These are phyloP conservation scores for Arrhamphus sclerolepis DNA, from an alignment of 2,797 vertebrate genomes.

Conservation along the genomic window DNA sequence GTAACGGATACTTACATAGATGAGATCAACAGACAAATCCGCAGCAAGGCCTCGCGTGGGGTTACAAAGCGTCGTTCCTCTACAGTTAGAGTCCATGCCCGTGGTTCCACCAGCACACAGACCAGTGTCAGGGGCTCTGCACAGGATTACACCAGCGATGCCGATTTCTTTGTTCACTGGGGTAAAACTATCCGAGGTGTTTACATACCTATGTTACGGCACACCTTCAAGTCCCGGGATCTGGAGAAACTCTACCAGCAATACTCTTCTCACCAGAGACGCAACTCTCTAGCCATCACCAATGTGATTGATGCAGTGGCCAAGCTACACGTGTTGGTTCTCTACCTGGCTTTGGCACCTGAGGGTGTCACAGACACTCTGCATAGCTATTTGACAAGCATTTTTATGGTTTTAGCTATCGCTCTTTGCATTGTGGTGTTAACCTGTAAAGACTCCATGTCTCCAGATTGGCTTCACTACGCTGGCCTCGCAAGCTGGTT, in stretches of 20 bases:
- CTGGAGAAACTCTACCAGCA: slow-evolving; percentile 84
- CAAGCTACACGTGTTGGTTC: slow-evolving; percentile 77
- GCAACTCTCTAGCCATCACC: slow-evolving; percentile 79
- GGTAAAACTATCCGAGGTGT: slow-evolving; percentile 67
- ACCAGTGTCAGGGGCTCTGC: slow-evolving; percentile 15
- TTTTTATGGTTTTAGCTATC: slow-evolving; percentile 74
- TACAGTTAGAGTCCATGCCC: slow-evolving; percentile 62
- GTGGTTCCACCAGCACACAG: slow-evolving; percentile 51
- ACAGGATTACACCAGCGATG: slow-evolving; percentile 66
- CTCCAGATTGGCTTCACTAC: slow-evolving; percentile 76
- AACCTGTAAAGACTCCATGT: slow-evolving; percentile 74
- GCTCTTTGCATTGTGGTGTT: slow-evolving; percentile 74
- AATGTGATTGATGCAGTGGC: slow-evolving; percentile 79
- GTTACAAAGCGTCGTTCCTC: slow-evolving; percentile 76
- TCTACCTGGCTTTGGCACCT: slow-evolving; percentile 76
- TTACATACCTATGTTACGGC: slow-evolving; percentile 76
- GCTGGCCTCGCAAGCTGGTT: slow-evolving; percentile 81
- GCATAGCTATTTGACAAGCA: slow-evolving; percentile 67
- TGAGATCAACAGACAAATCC: slow-evolving; percentile 82
- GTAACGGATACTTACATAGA: slow-evolving; percentile 81
- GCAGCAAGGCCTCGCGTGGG: slow-evolving; percentile 74
- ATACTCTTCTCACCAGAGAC: slow-evolving; percentile 80
- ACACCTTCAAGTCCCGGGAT: slow-evolving; percentile 80
- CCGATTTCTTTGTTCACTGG: slow-evolving; percentile 80
- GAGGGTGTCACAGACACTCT: slow-evolving; percentile 55